Conservation (phyloP, 2,797 vertebrate species). For the Acipenser oxyrinchus region DNA sequence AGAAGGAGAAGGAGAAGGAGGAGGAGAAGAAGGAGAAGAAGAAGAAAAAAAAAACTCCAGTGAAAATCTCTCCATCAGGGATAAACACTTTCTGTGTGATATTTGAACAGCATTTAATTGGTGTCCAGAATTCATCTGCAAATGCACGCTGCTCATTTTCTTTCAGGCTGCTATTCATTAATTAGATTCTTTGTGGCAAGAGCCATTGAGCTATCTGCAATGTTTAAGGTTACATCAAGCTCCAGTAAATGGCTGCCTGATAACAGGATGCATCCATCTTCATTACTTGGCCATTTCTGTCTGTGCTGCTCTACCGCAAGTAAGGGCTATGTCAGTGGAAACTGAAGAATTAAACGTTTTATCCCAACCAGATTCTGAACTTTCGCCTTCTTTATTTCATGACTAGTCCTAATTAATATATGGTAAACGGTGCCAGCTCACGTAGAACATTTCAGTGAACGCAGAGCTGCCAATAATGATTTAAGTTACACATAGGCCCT, state of each 20-base stretch:
- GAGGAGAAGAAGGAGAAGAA: slow-evolving; percentile 38
- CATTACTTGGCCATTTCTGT: slow-evolving; percentile 86
- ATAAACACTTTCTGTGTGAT: slow-evolving; percentile 47
- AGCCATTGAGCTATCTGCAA: slow-evolving; percentile 83
- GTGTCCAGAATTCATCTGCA: slow-evolving; percentile 80
- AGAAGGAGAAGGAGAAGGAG: slow-evolving; percentile 29
- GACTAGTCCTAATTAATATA: slow-evolving; percentile 77
- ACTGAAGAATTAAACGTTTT: slow-evolving; percentile 81
- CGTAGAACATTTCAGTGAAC: slow-evolving; percentile 28
- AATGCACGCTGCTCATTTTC: slow-evolving; percentile 79
- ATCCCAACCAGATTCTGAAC: slow-evolving; percentile 81
- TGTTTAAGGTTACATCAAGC: slow-evolving; percentile 97
- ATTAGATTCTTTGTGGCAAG: slow-evolving; percentile 90
- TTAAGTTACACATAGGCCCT: too few relatives aligned
- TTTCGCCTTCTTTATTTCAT: slow-evolving; percentile 81
- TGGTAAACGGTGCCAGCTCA: slow-evolving; percentile 67
- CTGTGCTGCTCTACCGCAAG: slow-evolving; percentile 73
- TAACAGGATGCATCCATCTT: slow-evolving; percentile 96
- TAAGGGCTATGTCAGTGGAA: slow-evolving; percentile 70
- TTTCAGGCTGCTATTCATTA: slow-evolving; percentile 87
- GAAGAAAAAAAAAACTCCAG: slow-evolving; percentile 19
- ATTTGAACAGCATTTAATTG: slow-evolving; percentile 76
- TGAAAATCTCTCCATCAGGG: slow-evolving; percentile 30
- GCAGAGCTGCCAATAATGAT: background rate
- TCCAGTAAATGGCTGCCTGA: slow-evolving; percentile 89